phyloP scores from a whole-genome alignment of 2,888 invertebrate genomes.

The Polietes domitor region DNA sequence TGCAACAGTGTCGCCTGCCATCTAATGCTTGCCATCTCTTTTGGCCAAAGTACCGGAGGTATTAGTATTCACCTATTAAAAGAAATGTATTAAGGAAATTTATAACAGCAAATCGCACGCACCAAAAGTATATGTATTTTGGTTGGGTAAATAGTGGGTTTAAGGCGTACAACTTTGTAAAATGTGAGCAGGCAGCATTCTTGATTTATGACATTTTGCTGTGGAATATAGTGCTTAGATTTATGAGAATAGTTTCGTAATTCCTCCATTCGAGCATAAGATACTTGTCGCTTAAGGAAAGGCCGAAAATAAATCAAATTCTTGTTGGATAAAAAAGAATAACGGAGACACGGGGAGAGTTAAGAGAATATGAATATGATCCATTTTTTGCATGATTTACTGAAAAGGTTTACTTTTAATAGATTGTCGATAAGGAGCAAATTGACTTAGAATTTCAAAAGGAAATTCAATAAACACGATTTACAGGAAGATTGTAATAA shows the following conservation, averaged over 20 bases:
- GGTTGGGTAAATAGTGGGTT: slow-evolving; percentile 20
- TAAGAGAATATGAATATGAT: not conserved
- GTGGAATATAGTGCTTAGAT: slow-evolving; percentile 17
- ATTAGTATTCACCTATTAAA: too few relatives aligned
- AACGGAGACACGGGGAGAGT: slow-evolving; percentile 1
- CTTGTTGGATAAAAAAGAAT: not conserved
- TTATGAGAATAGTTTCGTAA: slow-evolving; percentile 33
- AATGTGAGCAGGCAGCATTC: slow-evolving; percentile 18
- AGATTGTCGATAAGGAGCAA: too few relatives aligned
- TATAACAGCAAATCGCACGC: slow-evolving; percentile 44
- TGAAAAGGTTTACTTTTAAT: too few relatives aligned
- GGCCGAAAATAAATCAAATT: slow-evolving; percentile 24
- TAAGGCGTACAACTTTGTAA: slow-evolving; percentile 26
- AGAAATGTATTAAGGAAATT: slow-evolving; percentile 43
- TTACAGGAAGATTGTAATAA: too few relatives aligned
- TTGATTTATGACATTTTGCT: slow-evolving; percentile 27
- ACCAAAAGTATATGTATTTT: slow-evolving; percentile 11
- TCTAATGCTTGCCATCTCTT: not conserved
- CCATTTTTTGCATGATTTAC: not conserved
- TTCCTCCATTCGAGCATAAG: slow-evolving; percentile 1
- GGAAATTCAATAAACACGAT: too few relatives aligned
- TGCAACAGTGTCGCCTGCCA: not conserved
- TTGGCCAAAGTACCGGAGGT: slow-evolving; percentile 41
- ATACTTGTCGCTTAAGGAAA: slow-evolving; percentile 1
- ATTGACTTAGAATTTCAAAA: too few relatives aligned